Evolutionary conservation across 2,113 vertebrate genomes (phyloP).

Genomic region (Sinocyclocheilus grahami): DNA sequence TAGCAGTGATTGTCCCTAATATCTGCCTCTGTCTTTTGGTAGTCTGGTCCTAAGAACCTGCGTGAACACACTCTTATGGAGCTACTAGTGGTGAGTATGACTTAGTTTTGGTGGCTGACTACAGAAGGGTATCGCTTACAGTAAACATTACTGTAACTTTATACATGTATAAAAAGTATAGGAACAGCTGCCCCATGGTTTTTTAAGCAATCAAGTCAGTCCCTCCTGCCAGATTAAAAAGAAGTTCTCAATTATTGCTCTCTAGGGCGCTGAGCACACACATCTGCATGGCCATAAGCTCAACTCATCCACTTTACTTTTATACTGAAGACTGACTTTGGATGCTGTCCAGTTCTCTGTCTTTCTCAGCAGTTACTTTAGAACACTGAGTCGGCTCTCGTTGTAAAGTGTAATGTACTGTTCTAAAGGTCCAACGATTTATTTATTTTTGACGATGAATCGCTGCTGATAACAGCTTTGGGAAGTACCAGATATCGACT

Average conservation of each 20-base stretch:
- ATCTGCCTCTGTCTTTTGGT: conserved; percentile 51
- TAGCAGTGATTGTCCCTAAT: not conserved
- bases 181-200: not conserved
- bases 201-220: conserved; percentile 12
- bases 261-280: conserved; percentile 35
- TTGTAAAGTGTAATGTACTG: conserved; percentile 4
- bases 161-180: not conserved
- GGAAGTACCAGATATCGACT: not conserved
- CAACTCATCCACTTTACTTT: conserved; percentile 38
- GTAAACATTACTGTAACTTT: not conserved
- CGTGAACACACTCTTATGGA: conserved; percentile 94
- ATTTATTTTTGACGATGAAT: not conserved
- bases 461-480: not conserved
- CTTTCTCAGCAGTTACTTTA: conserved; percentile 33
- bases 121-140: not conserved
- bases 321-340: conserved; percentile 6
- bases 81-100: conserved; percentile 83
- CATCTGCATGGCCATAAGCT: conserved; percentile 24
- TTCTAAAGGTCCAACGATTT: not conserved
- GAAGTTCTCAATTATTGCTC: conserved; percentile 28
- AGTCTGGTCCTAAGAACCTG: conserved; percentile 91
- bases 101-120: not conserved
- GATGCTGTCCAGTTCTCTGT: conserved; percentile 28
- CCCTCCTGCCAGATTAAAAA: not conserved
- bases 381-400: conserved; percentile 10